Conservation (phyloP, 2,113 vertebrate genomes). For the Dicrurus megarhynchus region DNA sequence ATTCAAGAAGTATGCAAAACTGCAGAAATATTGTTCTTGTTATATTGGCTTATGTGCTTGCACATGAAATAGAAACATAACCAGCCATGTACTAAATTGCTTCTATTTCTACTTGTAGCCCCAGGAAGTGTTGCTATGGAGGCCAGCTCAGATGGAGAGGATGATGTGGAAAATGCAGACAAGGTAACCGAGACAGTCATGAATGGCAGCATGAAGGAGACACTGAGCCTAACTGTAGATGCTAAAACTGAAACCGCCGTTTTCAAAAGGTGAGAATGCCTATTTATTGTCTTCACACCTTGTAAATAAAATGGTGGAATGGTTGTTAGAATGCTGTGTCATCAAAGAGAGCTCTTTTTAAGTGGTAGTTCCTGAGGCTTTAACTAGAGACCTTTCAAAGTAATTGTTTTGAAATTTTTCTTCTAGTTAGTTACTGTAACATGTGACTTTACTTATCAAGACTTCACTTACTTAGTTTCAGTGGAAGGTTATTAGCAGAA, state of each 20-base stretch:
- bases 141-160: constrained; percentile 80
- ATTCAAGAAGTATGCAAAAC: background rate
- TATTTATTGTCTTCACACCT: background rate
- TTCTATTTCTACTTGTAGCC: background rate
- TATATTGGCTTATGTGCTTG: background rate
- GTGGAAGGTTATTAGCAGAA: background rate
- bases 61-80: background rate
- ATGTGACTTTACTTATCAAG: background rate
- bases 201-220: constrained; percentile 99
- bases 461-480: background rate
- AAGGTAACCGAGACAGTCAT: constrained; percentile 97
- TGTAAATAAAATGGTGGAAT: background rate
- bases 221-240: constrained; percentile 97
- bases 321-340: background rate
- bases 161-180: constrained; percentile 85
- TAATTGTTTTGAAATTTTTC: background rate
- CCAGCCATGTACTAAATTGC: background rate
- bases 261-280: constrained; percentile 89
- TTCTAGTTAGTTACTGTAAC: background rate
- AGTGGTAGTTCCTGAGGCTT: background rate
- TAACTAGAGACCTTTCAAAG: background rate
- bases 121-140: constrained; percentile 77
- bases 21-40: background rate
- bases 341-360: background rate
- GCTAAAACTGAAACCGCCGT: constrained; percentile 98